Evolutionary conservation across 2,797 vertebrate species (phyloP), one percentile per base, ranked within the genome.

Genomic region (Sitta carolinensis): DNA sequence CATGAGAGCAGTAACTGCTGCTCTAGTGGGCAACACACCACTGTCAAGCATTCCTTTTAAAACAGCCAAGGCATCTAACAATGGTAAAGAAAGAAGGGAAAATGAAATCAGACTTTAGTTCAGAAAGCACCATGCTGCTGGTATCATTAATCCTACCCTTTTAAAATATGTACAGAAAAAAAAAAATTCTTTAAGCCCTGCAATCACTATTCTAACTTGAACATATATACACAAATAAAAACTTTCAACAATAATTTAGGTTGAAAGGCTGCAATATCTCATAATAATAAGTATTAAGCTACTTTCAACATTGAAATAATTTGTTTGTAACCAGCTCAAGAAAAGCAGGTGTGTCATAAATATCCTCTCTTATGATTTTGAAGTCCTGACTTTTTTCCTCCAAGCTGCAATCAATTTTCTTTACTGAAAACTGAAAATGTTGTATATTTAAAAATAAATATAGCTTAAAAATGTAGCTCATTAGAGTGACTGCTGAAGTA

Each of bases 11-110:
- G 58, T 97, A 92, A 98, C 51, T 42, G 98, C 90, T 10, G 97
- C 1, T 48, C 50, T 89, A 7, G 84, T 84, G 17, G 99, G 99
- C 32, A 97, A 82, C 13, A 94, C 52, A 16, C 97, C 69, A 3
- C 34, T 74, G 81, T 98, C 94, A 88, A 99, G 72, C 94, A 98
- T 95, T 7, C 78, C 94, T 95, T 97, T 98, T 38, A 99, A 59
- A 9, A 79, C 96, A 51, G 94, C 86, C 6, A 98, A 13, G 52
- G 98, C 99, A 66, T 98, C 99, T 99, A 96, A 76, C 50, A 3
- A 59, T 15, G 59, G 85, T 17, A 80, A 89, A 89, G 89, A 76
- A 82, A 59, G 16, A 77, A 76, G 16, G 7, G 36, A 76, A 88
- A 74, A 62, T 13, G 32, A 89, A 83, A 61, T 20, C 36, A 69